Evolutionary conservation across 37 sponge, comb jelly and placozoan genomes (phyloP), one percentile per base, ranked within the genome.

Genomic region (Eunapius fragilis): DNA sequence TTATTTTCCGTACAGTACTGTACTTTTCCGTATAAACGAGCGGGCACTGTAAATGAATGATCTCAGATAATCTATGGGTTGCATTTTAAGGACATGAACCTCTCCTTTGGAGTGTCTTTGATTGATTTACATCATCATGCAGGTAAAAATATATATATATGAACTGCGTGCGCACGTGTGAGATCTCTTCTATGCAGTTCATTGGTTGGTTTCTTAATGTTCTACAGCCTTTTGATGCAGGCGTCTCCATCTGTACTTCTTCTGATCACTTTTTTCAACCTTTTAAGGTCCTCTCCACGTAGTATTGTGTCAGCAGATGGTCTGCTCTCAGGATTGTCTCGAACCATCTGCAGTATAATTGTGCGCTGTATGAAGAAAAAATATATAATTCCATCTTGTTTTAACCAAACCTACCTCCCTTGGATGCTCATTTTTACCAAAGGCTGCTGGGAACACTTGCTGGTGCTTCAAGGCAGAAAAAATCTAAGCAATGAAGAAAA

Each of bases 381-480:
- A 17, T 17, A 17, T 58, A 11, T 4, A 58, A 58, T 9, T 3
- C 3, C 6, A 41, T 41, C 3, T 41, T 41, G 6, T 9, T 6
- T 6, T 41, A 41, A 41, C 41, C 41, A 41, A 3, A 78, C 78
- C 79, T 28, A 86, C 91, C 73, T 86, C 91, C 41, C 72, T 78
- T 12, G 78, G 87, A 19, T 19, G 17, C 58, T 58, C 22, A 58
- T 58, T 58, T 58, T 58, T 10, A 17, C 58, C 58, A 58, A 58
- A 58, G 6, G 58, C 6, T 58, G 58, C 58, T 58, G 58, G 58
- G 58, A 58, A 58, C 14, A 17, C 14, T 2, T 58, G 75, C 58
- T 72, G 86, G 14, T 79, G 90, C 25, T 81, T 93, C 93, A 77
- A 71, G 89, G 27, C 90, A 74, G 30, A 89, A 90, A 31, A 93